Base-by-base conservation (phyloP, 92 coral and sea anemone species). In the Ricordea florida region DNA sequence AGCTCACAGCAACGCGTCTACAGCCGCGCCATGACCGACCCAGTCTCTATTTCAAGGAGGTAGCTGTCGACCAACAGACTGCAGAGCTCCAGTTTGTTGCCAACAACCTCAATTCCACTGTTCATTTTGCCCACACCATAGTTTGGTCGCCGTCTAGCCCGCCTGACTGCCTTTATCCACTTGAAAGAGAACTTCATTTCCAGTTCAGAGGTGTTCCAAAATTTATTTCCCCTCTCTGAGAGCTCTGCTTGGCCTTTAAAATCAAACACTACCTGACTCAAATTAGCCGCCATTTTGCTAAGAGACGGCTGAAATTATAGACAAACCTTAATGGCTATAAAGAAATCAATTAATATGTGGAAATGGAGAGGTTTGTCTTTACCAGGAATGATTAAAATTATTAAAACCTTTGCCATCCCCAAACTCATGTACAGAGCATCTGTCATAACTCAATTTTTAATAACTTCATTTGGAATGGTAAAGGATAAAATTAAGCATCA, bases 41-140 rank as follows among this genome's bases (percentile, higher is more conserved):
- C n/a, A n/a, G n/a, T n/a, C n/a, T n/a, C 77, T 21, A 69, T 28
- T 32, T 69, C 77, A 16, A 50, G 38, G 16, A 69, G 69, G 56
- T 69, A 69, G 77, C 69, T 69, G 44, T 69, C 77, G 18, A 51
- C 42, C 69, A 69, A 40, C 15, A 63, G 77, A 36, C 77, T 63
- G 21, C 59, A 25, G 16, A 69, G 18, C 64, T 66, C 64, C 55
- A 66, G 51, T 38, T 69, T 69, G 32, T 69, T 69, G 20, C 67
- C 68, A 16, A 69, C 25, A 35, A 48, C 77, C 37, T 69, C 77
- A n/a, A 50, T 16, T 15, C 66, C 48, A 10, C 47, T 26, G 43
- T 69, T 69, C 66, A 69, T 15, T 11, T 51, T 69, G 33, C 67
- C 77, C 77, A 69, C 52, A 30, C 77, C 67, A 42, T 69, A 69